Evolutionary conservation across 2,113 vertebrate genomes (phyloP), one percentile per base, ranked within the genome.

Genomic region (Catharus minimus): DNA sequence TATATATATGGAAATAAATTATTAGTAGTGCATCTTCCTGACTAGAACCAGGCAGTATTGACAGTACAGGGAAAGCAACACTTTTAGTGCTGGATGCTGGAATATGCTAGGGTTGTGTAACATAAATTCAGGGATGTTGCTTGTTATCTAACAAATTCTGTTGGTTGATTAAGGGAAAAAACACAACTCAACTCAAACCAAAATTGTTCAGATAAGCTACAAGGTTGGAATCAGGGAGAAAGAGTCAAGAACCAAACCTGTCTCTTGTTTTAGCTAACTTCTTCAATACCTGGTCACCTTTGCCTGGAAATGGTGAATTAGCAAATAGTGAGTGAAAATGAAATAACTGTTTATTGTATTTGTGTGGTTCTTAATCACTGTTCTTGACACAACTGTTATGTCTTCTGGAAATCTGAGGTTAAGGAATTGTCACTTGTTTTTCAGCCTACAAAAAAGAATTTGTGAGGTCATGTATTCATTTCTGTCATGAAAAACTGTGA

Each of bases 361-460:
- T 53, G 3, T 64, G 32, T 81, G 20, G 4, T 56, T 83, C 68
- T 64, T 82, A 77, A 80, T 66, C 47, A 56, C 49, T 85, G 43
- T 28, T 87, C 71, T 93, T 86, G 47, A 73, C 23, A 62, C 15
- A 66, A 13, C 21, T 69, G 55, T 19, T 76, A 66, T n/a, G 28
- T 91, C 66, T 76, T 65, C 21, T 78, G 57, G 26, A 83, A 88
- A 79, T 41, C 10, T 49, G 68, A 66, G 19, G 28, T 90, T 93
- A 62, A 90, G 39, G 19, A 64, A 90, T 64, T 69, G 12, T 36
- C 61, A 43, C 36, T 69, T 83, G n/a, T 39, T 76, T 73, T 90
- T 76, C 62, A 92, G 13, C 27, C 44, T 81, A 10, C 27, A 61
- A 33, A 2, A 5, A 82, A 84, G 50, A 84, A 67, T 81, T 93